Conservation (phyloP, 2,888 invertebrate genomes). For the Heteromurus nitidus region DNA sequence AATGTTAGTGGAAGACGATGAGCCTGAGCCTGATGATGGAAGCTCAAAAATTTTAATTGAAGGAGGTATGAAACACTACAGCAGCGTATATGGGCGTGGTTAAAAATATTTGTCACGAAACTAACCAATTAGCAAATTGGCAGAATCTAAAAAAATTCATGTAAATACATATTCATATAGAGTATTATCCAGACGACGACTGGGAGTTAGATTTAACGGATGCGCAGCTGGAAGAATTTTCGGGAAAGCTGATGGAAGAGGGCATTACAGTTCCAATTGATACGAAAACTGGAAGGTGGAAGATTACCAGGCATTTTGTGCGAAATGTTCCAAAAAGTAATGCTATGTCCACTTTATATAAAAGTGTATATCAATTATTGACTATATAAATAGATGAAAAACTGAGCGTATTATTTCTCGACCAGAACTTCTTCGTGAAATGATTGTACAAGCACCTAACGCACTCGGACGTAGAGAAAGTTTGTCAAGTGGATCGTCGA, state of each 20-base stretch:
- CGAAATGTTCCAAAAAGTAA: constrained; percentile 21
- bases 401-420: not conserved
- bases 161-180: too few species aligned
- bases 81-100: too few species aligned
- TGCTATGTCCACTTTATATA: not conserved
- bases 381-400: not conserved
- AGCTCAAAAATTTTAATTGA: too few species aligned
- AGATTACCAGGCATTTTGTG: constrained; percentile 18
- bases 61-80: too few species aligned
- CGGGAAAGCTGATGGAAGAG: constrained; percentile 7
- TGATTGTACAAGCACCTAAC: not conserved
- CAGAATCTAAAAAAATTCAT: too few species aligned
- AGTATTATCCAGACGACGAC: constrained; percentile 4
- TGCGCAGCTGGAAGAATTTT: constrained; percentile 24
- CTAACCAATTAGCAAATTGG: too few species aligned
- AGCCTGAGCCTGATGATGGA: too few species aligned
- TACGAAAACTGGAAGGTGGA: constrained; percentile 6
- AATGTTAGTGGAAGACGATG: not conserved
- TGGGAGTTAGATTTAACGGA: constrained; percentile 24
- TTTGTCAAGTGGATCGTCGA: not conserved
- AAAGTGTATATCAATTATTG: not conserved
- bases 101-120: too few species aligned
- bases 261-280: constrained; percentile 19
- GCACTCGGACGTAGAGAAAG: not conserved
- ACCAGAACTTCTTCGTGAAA: constrained; percentile 24